Percentiles rank a stretch among this genome's conserved stretches.
Evolutionary conservation across 1,140 invertebrate species (phyloP).

Genomic region (Oncopodura yosiiana): DNA sequence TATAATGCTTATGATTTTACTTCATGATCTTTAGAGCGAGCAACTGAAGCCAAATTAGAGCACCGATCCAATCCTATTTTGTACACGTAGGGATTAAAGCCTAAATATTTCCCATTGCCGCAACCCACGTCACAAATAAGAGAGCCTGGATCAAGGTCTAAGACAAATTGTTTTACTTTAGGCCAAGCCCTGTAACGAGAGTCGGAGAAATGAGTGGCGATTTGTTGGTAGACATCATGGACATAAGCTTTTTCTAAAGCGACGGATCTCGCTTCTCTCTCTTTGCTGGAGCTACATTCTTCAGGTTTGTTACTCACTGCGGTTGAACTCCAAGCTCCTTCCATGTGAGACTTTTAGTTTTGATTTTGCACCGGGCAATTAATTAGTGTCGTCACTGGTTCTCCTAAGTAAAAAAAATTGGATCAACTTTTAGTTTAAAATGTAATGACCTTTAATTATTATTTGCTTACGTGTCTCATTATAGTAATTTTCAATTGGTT

Average conservation of each 20-base stretch:
- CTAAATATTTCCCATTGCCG: conserved; percentile 85
- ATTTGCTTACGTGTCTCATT: too few species aligned
- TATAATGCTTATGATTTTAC: conserved; percentile 43
- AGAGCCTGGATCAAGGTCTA: conserved; percentile 76
- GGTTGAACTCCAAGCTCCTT: conserved; percentile 17
- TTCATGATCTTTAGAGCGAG: conserved; percentile 68
- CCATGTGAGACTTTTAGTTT: conserved; percentile 8
- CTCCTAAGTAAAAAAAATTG: too few species aligned
- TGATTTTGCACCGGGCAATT: too few species aligned
- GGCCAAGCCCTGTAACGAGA: conserved; percentile 63
- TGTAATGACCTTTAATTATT: too few species aligned
- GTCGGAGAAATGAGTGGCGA: conserved; percentile 43
- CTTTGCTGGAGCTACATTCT: conserved; percentile 39
- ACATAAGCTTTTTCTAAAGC: conserved; percentile 88
- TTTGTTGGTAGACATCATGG: conserved; percentile 86
- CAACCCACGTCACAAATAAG: conserved; percentile 89
- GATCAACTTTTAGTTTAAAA: too few species aligned
- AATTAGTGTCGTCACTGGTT: too few species aligned
- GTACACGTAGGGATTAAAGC: conserved; percentile 71
- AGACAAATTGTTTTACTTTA: conserved; percentile 71
- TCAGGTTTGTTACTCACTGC: conserved; percentile 25
- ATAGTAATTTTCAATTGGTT: too few species aligned
- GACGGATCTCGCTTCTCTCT: conserved; percentile 60
- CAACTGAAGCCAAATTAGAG: conserved; percentile 62
- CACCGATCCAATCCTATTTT: conserved; percentile 81